Conservation (phyloP, 1,140 invertebrate genomes). For the Patella vulgata region DNA sequence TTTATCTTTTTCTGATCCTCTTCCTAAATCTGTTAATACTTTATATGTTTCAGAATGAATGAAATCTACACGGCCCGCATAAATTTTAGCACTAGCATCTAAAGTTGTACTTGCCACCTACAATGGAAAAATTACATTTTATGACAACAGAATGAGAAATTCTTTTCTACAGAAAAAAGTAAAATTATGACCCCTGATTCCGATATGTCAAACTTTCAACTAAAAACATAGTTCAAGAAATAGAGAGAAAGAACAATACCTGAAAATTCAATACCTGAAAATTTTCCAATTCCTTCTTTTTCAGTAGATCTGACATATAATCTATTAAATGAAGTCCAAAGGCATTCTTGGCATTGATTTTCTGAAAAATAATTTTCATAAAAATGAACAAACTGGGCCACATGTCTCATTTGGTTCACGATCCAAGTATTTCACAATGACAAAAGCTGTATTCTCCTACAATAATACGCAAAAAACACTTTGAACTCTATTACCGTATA, state of each 20-base stretch:
- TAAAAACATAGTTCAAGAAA: too few species aligned
- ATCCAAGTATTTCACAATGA: too few species aligned
- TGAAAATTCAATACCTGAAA: too few species aligned
- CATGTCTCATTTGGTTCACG: too few species aligned
- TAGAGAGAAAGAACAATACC: too few species aligned
- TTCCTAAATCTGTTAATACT: conserved; percentile 76
- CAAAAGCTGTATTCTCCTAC: too few species aligned
- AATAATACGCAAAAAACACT: too few species aligned
- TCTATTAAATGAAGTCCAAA: conserved; percentile 86
- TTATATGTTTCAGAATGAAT: conserved; percentile 81
- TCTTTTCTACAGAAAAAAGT: not conserved
- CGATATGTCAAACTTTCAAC: too few species aligned
- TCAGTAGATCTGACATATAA: conserved; percentile 79
- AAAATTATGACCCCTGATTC: too few species aligned
- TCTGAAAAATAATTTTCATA: conserved; percentile 56
- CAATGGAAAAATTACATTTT: conserved; percentile 14
- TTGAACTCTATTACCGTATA: too few species aligned
- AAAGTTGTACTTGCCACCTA: conserved; percentile 81
- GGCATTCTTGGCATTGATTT: conserved; percentile 87
- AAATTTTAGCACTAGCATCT: conserved; percentile 86
- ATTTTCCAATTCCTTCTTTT: conserved; percentile 77
- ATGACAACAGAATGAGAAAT: not conserved
- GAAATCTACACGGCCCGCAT: conserved; percentile 81
- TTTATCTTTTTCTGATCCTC: conserved; percentile 61
- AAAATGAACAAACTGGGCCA: too few species aligned